Evolutionary conservation across 2,113 vertebrate species (phyloP).

Genomic region (Ochotona curzoniae): DNA sequence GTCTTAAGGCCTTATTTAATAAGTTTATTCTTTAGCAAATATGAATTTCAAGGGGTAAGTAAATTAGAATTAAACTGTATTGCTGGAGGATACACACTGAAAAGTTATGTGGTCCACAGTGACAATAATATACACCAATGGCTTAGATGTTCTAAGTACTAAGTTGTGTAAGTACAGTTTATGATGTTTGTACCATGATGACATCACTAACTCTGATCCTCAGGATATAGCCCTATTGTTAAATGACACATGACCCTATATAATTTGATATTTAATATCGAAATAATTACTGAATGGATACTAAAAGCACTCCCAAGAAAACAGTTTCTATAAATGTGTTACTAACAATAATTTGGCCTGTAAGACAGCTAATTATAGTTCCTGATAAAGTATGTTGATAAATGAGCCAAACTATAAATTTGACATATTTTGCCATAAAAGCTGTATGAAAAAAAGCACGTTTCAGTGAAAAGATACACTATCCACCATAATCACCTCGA

Average conservation of each 20-base stretch:
- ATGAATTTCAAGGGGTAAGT: not conserved
- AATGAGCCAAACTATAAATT: not conserved
- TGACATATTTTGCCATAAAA: not conserved
- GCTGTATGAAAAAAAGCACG: not conserved
- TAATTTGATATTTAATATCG: not conserved
- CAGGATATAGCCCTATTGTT: too few species aligned
- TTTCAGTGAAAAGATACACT: not conserved
- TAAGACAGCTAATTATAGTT: not conserved
- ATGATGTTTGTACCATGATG: too few species aligned
- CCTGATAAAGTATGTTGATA: not conserved
- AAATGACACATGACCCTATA: not conserved
- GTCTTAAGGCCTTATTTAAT: not conserved
- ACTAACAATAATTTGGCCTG: not conserved
- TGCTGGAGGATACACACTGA: not conserved
- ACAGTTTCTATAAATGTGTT: not conserved
- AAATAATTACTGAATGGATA: constrained; percentile 29
- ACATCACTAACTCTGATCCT: too few species aligned
- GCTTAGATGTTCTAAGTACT: too few species aligned
- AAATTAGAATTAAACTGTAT: not conserved
- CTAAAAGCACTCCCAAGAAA: not conserved
- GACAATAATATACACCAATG: too few species aligned
- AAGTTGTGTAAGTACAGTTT: too few species aligned
- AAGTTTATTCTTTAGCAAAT: not conserved
- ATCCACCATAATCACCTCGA: not conserved
- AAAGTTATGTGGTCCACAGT: too few species aligned